Conservation (phyloP, 1,140 invertebrate species). For the Amyelois transitella region DNA sequence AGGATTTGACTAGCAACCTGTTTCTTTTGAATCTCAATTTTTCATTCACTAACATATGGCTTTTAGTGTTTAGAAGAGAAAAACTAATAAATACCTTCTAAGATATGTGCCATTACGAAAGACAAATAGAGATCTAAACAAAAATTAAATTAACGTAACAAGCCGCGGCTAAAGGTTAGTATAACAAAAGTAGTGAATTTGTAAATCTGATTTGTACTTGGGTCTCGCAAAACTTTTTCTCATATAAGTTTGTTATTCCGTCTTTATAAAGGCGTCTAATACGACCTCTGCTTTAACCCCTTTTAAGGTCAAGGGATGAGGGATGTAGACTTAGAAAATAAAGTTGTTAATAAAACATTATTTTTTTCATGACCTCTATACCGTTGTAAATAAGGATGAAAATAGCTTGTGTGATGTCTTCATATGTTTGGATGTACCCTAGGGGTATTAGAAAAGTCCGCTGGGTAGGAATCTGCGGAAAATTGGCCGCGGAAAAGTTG, state of each 20-base stretch:
- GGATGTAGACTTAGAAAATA: slow-evolving; percentile 3
- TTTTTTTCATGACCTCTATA: background rate
- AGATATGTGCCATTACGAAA: no score
- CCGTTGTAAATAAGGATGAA: background rate
- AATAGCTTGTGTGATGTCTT: background rate
- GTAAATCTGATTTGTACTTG: background rate
- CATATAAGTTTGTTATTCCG: background rate
- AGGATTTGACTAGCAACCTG: no score
- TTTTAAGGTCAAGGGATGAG: background rate
- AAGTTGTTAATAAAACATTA: slow-evolving; percentile 4
- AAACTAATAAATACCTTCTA: no score
- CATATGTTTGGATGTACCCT: background rate
- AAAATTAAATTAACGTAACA: no score
- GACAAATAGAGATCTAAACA: no score
- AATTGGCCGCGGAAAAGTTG: background rate
- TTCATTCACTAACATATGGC: no score
- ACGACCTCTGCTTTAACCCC: slow-evolving; percentile 2
- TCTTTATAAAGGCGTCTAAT: background rate
- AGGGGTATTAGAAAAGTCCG: background rate
- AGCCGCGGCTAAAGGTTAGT: no score
- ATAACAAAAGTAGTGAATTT: no score
- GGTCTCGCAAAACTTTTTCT: background rate
- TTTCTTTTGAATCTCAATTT: no score
- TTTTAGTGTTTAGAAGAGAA: no score
- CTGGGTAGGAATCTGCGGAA: background rate